Evolutionary conservation across 2,797 vertebrate species (phyloP).

Genomic region (Scolopax bukidnonensis): DNA sequence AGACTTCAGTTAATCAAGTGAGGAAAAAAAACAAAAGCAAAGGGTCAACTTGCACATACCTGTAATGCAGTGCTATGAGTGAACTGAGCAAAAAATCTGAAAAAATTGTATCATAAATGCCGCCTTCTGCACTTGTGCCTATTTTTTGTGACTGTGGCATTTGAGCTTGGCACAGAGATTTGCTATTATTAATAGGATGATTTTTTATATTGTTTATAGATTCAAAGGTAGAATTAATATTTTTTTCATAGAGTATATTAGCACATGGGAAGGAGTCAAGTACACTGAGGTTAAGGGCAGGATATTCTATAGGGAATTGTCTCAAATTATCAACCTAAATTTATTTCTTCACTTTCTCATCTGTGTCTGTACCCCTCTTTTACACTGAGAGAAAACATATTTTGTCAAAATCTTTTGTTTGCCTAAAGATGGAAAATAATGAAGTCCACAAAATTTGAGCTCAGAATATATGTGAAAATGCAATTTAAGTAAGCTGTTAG

Average conservation of each 20-base stretch:
- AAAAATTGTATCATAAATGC: not conserved
- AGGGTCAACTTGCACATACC: not conserved
- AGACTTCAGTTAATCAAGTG: not conserved
- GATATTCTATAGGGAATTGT: not conserved
- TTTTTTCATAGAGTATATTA: not conserved
- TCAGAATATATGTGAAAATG: not conserved
- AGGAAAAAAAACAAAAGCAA: not conserved
- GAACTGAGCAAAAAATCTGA: not conserved
- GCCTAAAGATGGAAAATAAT: not conserved
- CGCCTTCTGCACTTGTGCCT: not conserved
- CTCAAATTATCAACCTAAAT: not conserved
- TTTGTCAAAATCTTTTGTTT: not conserved
- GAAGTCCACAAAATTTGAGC: not conserved
- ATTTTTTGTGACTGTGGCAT: not conserved
- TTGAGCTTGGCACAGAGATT: not conserved
- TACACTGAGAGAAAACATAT: not conserved
- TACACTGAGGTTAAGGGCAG: not conserved
- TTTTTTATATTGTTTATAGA: not conserved
- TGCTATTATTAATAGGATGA: not conserved
- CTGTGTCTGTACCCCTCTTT: not conserved
- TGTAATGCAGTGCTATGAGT: not conserved
- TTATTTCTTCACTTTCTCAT: not conserved
- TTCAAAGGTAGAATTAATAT: not conserved
- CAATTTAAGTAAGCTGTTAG: not conserved
- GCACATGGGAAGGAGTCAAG: not conserved